Evolutionary conservation across 2,888 invertebrate genomes (phyloP), one percentile per base, ranked within the genome.

Genomic region (Melieria omissa): DNA sequence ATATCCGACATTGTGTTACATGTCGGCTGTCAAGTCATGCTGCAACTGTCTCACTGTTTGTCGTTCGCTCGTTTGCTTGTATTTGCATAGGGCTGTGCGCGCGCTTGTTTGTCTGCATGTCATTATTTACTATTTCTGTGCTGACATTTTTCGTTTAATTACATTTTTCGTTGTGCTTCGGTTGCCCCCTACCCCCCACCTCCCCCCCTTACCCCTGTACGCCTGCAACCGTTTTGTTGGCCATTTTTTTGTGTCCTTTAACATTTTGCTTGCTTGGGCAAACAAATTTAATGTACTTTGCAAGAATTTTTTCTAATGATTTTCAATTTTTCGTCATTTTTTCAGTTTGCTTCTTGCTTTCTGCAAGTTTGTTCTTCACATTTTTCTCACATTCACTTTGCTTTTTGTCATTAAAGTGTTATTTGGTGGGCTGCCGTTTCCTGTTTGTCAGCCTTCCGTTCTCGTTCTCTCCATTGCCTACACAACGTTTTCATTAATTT

Each of bases 401-500:
- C 29, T 29, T 29, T 29, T 29, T 29, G 29, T 29, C 29, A 29
- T 29, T 29, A 29, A 29, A 29, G 29, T 29, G 29, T 29, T 29
- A 29, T 29, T 29, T 29, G 29, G 2, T 2, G 29, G 29, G 29
- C 29, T 29, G 29, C 29, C 29, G 29, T 3, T 29, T 29, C 29
- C 29, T 29, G 29, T 3, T 29, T 29, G 29, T 29, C 29, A 29
- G 29, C 29, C 29, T 52, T 52, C 14, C 14, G 6, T 52, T 52
- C 14, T 52, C 14, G 6, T 52, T 52, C 14, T 52, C 9, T 52
- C 10, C 12, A 49, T 49, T 49, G 9, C 12, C 9, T 49, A 4
- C 14, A 6, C 10, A 58, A 41, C 29, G 8, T 41, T 58, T 70
- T 74, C 76, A 76, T 76, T 76, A 76, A 76, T 76, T 76, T 76